A percentile compares a stretch with the other conserved stretches of the same genome.
Conservation (phyloP, 2,797 vertebrate genomes). For the Selene dorsalis region DNA sequence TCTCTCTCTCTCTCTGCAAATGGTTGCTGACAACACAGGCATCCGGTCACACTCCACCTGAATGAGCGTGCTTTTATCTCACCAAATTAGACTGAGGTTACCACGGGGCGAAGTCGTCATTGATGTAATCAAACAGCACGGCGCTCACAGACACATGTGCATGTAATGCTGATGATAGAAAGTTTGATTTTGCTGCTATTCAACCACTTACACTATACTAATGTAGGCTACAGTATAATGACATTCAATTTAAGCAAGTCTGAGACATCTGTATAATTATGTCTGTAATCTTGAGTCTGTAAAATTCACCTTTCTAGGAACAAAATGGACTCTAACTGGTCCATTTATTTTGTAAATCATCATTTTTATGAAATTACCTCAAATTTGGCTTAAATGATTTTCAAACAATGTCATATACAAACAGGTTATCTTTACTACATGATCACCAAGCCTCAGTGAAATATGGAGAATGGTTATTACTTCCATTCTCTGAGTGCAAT, state of each 20-base stretch:
- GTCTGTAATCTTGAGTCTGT: no score
- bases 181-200: not conserved
- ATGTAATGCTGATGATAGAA: not conserved
- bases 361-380: not conserved
- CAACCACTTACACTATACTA: not conserved
- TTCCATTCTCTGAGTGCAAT: constrained; percentile 58
- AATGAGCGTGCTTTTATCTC: constrained; percentile 26
- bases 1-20: constrained; percentile 15
- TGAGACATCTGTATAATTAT: not conserved
- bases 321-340: not conserved
- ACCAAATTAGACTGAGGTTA: constrained; percentile 3
- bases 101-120: not conserved
- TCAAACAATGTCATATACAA: constrained; percentile 6
- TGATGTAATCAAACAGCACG: not conserved
- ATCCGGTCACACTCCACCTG: constrained; percentile 42
- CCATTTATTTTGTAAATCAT: not conserved
- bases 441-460: constrained; percentile 41
- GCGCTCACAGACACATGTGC: not conserved
- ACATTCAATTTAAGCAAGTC: not conserved
- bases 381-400: not conserved
- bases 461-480: constrained; percentile 57
- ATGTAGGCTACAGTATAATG: not conserved
- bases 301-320: not conserved
- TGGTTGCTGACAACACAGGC: constrained; percentile 19
- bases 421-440: constrained; percentile 29